phyloP scores from a whole-genome alignment of 2,888 invertebrate genomes.

The Andrena fulva region DNA sequence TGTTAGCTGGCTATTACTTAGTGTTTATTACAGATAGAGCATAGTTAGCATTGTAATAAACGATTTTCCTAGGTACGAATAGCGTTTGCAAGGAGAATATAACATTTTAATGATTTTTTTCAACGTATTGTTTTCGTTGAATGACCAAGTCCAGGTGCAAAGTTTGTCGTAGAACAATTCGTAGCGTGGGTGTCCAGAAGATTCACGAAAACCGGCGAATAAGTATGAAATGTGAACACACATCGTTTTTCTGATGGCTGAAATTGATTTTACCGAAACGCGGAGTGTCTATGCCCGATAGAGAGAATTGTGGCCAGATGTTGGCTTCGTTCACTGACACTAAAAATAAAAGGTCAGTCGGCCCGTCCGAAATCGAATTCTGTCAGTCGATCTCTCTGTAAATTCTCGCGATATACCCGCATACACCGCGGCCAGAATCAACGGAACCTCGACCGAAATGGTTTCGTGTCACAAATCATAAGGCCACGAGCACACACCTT shows the following conservation, averaged over 20 bases:
- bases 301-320: constrained; percentile 2
- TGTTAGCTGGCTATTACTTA: neutral
- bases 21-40: neutral
- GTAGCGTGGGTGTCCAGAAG: no score
- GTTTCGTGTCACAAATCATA: constrained; percentile 9
- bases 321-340: constrained; percentile 26
- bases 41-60: neutral
- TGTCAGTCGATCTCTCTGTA: neutral
- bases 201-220: neutral
- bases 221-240: neutral
- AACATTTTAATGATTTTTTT: neutral
- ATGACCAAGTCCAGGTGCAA: neutral
- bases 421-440: neutral
- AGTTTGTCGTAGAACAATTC: neutral
- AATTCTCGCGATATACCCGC: neutral
- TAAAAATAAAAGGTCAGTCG: constrained; percentile 17
- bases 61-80: neutral
- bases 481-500: constrained; percentile 10
- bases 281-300: constrained; percentile 20
- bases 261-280: neutral
- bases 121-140: neutral
- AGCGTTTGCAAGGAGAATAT: neutral
- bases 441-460: neutral
- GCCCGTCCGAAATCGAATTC: constrained; percentile 1
- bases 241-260: neutral